Percentiles rank a stretch among this genome's conserved stretches.
phyloP scores from a whole-genome alignment of 2,888 invertebrate genomes.

The Pollenia amentaria region DNA sequence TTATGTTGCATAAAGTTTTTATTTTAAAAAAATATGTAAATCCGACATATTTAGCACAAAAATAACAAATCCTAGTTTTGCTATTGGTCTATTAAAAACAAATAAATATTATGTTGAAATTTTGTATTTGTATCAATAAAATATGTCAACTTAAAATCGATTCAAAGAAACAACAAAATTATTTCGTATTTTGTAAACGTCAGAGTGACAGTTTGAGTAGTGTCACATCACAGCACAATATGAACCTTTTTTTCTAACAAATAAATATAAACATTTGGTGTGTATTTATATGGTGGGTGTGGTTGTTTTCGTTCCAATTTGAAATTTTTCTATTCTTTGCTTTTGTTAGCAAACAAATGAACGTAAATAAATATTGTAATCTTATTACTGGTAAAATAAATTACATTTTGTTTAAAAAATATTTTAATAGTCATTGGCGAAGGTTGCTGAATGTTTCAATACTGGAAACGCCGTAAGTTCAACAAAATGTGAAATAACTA shows the following conservation, averaged over 20 bases:
- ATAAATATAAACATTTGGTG: background rate
- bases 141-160: conserved; percentile 62
- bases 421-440: too few species aligned
- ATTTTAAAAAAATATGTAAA: too few species aligned
- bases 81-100: conserved; percentile 35
- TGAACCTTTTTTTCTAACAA: background rate
- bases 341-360: background rate
- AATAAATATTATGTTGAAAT: conserved; percentile 30
- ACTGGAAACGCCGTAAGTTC: too few species aligned
- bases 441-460: too few species aligned
- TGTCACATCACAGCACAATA: background rate
- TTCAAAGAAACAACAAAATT: conserved; percentile 19
- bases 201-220: conserved; percentile 22
- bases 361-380: conserved; percentile 19
- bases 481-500: too few species aligned
- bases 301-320: background rate
- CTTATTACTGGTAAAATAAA: background rate
- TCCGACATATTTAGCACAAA: conserved; percentile 9
- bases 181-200: conserved; percentile 17
- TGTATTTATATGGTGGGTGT: background rate
- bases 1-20: background rate
- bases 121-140: conserved; percentile 31
- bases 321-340: background rate
- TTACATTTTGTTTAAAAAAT: background rate
- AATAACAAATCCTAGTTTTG: conserved; percentile 34